Base-by-base conservation (phyloP, 2,888 invertebrate species). In the Nebria salina region DNA sequence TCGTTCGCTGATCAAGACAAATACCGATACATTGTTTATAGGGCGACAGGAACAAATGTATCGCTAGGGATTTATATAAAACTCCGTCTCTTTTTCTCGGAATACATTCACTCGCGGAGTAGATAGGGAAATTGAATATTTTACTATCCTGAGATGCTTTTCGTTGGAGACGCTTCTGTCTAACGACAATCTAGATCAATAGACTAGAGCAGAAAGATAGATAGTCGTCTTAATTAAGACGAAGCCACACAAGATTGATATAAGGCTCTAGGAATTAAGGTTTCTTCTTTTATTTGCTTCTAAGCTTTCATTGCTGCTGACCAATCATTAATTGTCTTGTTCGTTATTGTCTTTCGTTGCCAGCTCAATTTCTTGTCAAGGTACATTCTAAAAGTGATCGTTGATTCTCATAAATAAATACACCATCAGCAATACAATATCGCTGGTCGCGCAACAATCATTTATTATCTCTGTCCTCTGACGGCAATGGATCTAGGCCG, bases 1-100 rank as follows among this genome's bases (percentile, higher is more conserved):
- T 85, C 84, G 84, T 82, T 83, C 83, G 83, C 86, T 87, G 88
- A 88, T 87, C 87, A 88, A 88, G 87, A 88, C 86, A 87, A 87
- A 88, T 88, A 86, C 86, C 87, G 85, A 87, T 88, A 87, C 86
- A 87, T 87, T 87, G 87, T 87, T 87, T 88, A 87, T 87, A 86
- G 86, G 84, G 85, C 84, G 85, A 83, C 85, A 81, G 84, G 82
- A 84, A 84, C 80, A 83, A 77, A 83, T 83, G 81, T 80, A 82
- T 82, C 79, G 80, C 82, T 80, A 15, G 73, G 34, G 75, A 70
- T 54, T 54, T 54, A 54, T 54, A 54, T 54, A 54, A 54, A 54
- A 54, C 13, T 13, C 54, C 54, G 13, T 54, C 13, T 54, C 54
- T 54, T 54, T 34, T 54, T 13, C 54, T 3, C 11, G 13, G 7